Conservation (phyloP, 1,140 invertebrate species). For the Caenorhabditis remanei region DNA sequence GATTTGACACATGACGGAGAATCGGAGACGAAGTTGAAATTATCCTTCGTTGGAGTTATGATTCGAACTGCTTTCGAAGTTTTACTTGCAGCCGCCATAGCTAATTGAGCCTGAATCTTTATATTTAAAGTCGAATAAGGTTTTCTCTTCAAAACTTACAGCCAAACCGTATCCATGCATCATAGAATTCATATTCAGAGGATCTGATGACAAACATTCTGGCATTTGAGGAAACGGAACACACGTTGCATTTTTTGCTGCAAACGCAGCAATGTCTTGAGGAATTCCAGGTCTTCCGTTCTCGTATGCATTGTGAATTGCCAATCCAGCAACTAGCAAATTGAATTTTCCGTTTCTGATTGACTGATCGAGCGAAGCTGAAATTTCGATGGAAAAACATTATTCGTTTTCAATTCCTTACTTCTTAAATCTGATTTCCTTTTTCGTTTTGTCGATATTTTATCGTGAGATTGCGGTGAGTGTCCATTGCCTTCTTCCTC, state of each 20-base stretch:
- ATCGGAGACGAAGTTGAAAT: background rate
- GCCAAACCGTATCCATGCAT: background rate
- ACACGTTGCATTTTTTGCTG: background rate
- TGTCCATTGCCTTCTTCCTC: no score
- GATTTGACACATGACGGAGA: background rate
- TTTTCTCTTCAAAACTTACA: background rate
- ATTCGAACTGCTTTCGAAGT: background rate
- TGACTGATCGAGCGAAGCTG: background rate
- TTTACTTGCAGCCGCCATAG: background rate
- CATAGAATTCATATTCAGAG: background rate
- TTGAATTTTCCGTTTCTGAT: background rate
- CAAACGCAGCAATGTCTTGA: background rate
- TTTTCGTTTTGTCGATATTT: background rate
- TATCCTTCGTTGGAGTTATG: background rate
- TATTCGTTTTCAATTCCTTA: background rate
- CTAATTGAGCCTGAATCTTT: background rate
- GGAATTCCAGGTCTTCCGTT: background rate
- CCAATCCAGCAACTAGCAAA: background rate
- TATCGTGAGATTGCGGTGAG: background rate
- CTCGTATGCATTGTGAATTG: background rate
- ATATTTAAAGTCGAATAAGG: background rate
- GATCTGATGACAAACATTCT: background rate
- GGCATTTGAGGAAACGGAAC: slow-evolving; percentile 1
- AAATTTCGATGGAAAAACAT: background rate
- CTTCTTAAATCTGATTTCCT: background rate